Conservation (phyloP, 2,888 invertebrate genomes). For the Macaria liturata region DNA sequence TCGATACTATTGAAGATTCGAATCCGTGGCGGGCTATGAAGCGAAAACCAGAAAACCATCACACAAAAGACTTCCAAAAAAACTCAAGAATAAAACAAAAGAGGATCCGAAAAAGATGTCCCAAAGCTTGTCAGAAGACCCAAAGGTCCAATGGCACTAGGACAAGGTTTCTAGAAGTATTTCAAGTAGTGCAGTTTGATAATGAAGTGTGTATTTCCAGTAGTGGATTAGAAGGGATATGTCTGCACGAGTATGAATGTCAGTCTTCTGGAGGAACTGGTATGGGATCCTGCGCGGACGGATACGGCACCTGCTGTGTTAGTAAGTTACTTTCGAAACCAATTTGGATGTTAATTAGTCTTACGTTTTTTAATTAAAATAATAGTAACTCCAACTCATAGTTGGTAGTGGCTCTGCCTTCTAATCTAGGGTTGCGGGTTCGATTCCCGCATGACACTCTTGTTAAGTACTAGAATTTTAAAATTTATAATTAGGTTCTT, state of each 20-base stretch:
- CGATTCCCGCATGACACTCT: too few relatives aligned
- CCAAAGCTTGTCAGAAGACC: slow-evolving; percentile 28
- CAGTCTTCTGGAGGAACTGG: slow-evolving; percentile 82
- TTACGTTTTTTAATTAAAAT: too few relatives aligned
- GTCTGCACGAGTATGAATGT: slow-evolving; percentile 88
- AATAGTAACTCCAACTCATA: too few relatives aligned
- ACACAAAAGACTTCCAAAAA: too few relatives aligned
- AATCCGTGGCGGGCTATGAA: slow-evolving; percentile 37
- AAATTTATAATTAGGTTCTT: too few relatives aligned
- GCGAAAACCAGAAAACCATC: slow-evolving; percentile 8
- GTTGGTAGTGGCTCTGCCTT: too few relatives aligned
- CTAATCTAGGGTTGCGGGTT: too few relatives aligned
- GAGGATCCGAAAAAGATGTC: slow-evolving; percentile 47
- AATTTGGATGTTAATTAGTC: too few relatives aligned
- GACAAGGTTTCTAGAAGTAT: slow-evolving; percentile 85
- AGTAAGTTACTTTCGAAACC: slow-evolving; percentile 81
- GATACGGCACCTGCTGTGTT: slow-evolving; percentile 89
- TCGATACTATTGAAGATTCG: slow-evolving; percentile 24
- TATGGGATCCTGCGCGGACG: slow-evolving; percentile 88
- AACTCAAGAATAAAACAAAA: slow-evolving; percentile 21
- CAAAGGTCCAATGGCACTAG: slow-evolving; percentile 31
- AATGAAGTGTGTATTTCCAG: slow-evolving; percentile 84
- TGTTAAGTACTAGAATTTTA: too few relatives aligned
- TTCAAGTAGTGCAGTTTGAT: slow-evolving; percentile 87
- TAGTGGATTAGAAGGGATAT: slow-evolving; percentile 86